Evolutionary conservation across 1,140 invertebrate genomes (phyloP).

Genomic region (Aleiodes sp.): DNA sequence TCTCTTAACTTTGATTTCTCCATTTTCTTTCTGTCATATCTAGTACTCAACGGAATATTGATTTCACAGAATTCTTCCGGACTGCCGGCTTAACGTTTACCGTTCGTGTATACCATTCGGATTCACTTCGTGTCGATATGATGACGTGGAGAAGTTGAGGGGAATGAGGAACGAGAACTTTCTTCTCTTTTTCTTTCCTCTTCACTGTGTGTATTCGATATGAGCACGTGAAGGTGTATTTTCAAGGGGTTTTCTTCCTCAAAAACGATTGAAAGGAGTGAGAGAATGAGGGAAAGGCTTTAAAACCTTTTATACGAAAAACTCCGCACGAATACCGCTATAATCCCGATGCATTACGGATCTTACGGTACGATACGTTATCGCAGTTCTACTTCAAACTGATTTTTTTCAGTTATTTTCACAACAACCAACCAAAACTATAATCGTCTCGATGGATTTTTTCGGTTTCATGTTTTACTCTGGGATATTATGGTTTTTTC

Average conservation of each 20-base stretch:
- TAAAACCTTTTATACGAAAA: constrained; percentile 40
- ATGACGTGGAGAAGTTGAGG: not conserved
- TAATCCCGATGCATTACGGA: constrained; percentile 42
- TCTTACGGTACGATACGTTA: constrained; percentile 37
- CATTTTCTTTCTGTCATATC: not conserved
- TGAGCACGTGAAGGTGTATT: not conserved
- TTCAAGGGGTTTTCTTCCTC: not conserved
- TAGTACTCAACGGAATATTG: constrained; percentile 41
- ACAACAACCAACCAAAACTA: constrained; percentile 5
- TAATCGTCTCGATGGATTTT: not conserved
- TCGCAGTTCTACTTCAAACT: constrained; percentile 12
- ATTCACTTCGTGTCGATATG: constrained; percentile 46
- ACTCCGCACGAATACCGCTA: constrained; percentile 36
- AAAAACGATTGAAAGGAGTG: not conserved
- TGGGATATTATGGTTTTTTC: too few relatives aligned
- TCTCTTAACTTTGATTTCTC: not conserved
- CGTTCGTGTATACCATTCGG: constrained; percentile 30
- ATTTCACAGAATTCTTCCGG: constrained; percentile 35
- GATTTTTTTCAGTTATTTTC: constrained; percentile 16
- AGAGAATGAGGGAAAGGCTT: constrained; percentile 19
- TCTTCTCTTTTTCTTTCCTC: not conserved
- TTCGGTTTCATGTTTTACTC: not conserved
- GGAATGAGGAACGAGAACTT: not conserved
- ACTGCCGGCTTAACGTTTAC: constrained; percentile 26
- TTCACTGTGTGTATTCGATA: constrained; percentile 11